Conservation (phyloP, 1,140 invertebrate species). For the Eubasilissa regina region DNA sequence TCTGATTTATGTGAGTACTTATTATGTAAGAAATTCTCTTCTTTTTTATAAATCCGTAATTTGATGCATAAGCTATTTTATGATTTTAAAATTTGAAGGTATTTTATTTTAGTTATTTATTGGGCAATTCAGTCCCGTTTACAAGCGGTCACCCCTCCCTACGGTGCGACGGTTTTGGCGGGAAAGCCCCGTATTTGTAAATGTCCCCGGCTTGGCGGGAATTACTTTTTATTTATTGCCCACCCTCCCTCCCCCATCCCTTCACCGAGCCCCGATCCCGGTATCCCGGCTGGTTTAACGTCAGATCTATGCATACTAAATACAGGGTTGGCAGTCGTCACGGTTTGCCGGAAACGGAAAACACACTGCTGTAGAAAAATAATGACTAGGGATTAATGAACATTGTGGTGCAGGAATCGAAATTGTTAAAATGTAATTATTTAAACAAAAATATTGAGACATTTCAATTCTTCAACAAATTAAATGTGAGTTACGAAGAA, state of each 20-base stretch:
- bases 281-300: constrained; percentile 52
- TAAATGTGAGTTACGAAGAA: too few relatives aligned
- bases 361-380: too few relatives aligned
- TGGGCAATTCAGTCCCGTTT: constrained; percentile 1
- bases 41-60: too few relatives aligned
- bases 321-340: constrained; percentile 1
- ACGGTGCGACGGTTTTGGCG: background rate
- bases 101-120: background rate
- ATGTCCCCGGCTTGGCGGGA: constrained; percentile 52
- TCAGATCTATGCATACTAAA: constrained; percentile 50
- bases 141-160: background rate
- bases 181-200: constrained; percentile 58
- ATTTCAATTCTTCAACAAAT: too few relatives aligned
- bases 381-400: too few relatives aligned
- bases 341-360: too few relatives aligned
- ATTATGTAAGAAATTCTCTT: background rate
- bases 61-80: too few relatives aligned
- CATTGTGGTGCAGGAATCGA: too few relatives aligned
- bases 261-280: constrained; percentile 10
- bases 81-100: background rate
- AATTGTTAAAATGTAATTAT: too few relatives aligned
- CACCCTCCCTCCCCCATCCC: constrained; percentile 39
- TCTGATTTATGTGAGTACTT: too few relatives aligned
- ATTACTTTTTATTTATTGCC: constrained; percentile 58
- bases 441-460: too few relatives aligned